Conservation (phyloP, 2,888 invertebrate species). For the Papilio elwesi region DNA sequence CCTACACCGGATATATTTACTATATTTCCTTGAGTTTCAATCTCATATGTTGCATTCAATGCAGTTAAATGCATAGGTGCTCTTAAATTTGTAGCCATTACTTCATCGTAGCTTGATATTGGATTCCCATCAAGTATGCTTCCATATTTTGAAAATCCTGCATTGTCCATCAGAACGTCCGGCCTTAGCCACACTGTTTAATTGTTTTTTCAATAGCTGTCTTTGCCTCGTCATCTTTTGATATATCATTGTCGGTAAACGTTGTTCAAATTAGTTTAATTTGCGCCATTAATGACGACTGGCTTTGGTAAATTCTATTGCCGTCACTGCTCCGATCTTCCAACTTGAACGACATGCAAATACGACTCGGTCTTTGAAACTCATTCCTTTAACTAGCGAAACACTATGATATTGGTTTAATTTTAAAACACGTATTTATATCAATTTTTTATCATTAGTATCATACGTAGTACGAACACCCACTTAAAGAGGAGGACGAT, state of each 20-base stretch:
- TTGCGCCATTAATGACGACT: conserved; percentile 85
- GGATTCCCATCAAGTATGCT: conserved; percentile 41
- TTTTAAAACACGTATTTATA: too few relatives aligned
- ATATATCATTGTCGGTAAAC: conserved; percentile 64
- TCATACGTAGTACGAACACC: too few relatives aligned
- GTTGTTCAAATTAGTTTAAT: conserved; percentile 84
- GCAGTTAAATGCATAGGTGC: conserved; percentile 50
- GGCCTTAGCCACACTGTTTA: conserved; percentile 38
- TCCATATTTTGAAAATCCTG: conserved; percentile 40
- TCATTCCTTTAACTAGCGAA: too few relatives aligned
- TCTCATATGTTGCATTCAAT: conserved; percentile 51
- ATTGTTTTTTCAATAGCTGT: conserved; percentile 43
- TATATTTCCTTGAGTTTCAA: conserved; percentile 55
- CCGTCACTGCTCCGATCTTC: conserved; percentile 87
- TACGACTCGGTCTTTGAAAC: conserved; percentile 68
- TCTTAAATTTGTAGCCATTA: conserved; percentile 53
- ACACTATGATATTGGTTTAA: too few relatives aligned
- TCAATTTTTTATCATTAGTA: too few relatives aligned
- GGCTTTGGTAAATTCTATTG: conserved; percentile 82
- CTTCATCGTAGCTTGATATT: conserved; percentile 49
- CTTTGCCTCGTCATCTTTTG: too few relatives aligned
- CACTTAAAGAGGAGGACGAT: too few relatives aligned
- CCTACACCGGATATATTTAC: conserved; percentile 56
- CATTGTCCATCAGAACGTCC: conserved; percentile 49
- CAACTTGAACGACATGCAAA: conserved; percentile 86